Evolutionary conservation across 2,113 vertebrate genomes (phyloP), one percentile per base, ranked within the genome.

Genomic region (Mesitornis unicolor): DNA sequence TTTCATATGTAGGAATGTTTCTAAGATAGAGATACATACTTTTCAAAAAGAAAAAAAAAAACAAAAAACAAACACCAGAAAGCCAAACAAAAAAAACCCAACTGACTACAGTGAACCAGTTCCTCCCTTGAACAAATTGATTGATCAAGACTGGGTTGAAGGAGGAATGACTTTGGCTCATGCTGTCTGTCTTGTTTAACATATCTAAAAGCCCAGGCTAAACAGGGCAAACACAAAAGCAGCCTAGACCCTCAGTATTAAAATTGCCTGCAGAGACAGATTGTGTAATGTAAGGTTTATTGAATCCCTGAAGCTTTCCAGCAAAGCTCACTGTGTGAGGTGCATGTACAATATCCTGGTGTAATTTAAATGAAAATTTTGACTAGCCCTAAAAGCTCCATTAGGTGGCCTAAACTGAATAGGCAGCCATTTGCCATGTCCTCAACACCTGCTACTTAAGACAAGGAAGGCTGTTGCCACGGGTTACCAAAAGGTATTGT

Each of bases 281-380:
- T 53, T 92, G 77, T 84, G 81, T 89, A 94, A 91, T 87, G 77
- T 50, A 77, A 45, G 67, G 82, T 92, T 95, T 93, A 95, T 90
- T 94, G 93, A 94, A 95, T 92, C 71, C 92, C 78, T 85, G 63
- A 57, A 93, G 92, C 63, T 96, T 93, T 86, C 42, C 75, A 86
- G 63, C 63, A 77, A 95, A 92, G 29, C 87, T 95, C 79, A 50
- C 67, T 81, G 59, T 91, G 85, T 56, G 87, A 83, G 26, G 5
- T 54, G 59, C 84, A 47, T 70, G 67, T 80, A 85, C 54, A 88
- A 90, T 84, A 93, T 67, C 29, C 42, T 60, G 40, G 20, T 10
- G 2, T 82, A 82, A 95, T 91, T 94, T 64, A 79, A 94, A 84
- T 84, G 29, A 96, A 87, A 95, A 87, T 79, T 65, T 92, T 91